phyloP scores from a whole-genome alignment of 1,140 invertebrate species.

The Philopotamus ludificatus region DNA sequence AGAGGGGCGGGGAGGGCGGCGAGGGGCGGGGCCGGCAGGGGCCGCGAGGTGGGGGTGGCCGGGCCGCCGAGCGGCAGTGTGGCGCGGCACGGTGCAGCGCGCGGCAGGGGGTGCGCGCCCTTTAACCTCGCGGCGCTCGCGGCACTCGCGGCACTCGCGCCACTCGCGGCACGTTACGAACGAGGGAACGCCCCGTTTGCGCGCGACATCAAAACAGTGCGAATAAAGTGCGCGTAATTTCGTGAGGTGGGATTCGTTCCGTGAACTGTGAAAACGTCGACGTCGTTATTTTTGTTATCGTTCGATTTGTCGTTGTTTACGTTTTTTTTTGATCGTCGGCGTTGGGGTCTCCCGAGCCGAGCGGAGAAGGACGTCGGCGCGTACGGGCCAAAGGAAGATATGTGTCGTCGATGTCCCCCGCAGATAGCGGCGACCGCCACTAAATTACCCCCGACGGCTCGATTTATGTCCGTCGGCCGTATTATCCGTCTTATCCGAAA shows the following conservation, averaged over 20 bases:
- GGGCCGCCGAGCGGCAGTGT: slow-evolving; percentile 29
- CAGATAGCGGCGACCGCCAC: slow-evolving; percentile 25
- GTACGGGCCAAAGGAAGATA: slow-evolving; percentile 13
- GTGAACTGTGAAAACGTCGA: background rate
- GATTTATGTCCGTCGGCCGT: slow-evolving; percentile 25
- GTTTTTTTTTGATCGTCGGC: no score
- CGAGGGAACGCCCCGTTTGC: background rate
- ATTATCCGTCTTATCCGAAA: slow-evolving; percentile 26
- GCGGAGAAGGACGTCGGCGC: slow-evolving; percentile 16
- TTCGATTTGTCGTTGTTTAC: no score
- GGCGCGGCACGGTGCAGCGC: slow-evolving; percentile 26
- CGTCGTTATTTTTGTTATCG: no score
- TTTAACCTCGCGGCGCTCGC: background rate
- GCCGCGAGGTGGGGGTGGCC: slow-evolving; percentile 7
- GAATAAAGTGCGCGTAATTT: background rate
- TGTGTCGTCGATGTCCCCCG: slow-evolving; percentile 5
- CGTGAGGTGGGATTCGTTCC: background rate
- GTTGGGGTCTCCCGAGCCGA: no score
- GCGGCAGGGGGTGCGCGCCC: slow-evolving; percentile 11
- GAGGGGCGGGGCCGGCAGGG: slow-evolving; percentile 13
- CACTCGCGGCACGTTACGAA: background rate
- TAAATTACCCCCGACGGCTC: slow-evolving; percentile 30
- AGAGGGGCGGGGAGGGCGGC: background rate
- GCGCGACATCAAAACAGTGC: background rate
- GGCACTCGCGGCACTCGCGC: background rate